Evolutionary conservation across 2,113 vertebrate genomes (phyloP).

Genomic region (Corvus moneduloides): DNA sequence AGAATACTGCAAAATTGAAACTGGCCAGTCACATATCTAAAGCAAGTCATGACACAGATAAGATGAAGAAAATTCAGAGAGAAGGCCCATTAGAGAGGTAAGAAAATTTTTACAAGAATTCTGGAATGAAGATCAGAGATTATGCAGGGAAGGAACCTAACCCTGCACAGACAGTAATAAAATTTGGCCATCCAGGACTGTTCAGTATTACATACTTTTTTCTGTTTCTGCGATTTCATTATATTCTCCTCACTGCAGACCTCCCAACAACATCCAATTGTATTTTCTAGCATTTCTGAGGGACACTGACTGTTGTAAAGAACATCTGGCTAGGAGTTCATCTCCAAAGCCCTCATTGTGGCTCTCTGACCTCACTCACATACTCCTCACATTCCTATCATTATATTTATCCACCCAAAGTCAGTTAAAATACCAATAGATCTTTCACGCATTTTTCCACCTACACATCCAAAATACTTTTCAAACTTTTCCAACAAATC

Average conservation of each 20-base stretch:
- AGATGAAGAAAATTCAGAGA: background rate
- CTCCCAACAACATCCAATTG: conserved; percentile 47
- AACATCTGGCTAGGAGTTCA: conserved; percentile 14
- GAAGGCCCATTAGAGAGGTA: background rate
- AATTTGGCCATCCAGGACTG: background rate
- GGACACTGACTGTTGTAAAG: background rate
- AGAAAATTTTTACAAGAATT: background rate
- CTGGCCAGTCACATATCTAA: background rate
- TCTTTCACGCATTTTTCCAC: background rate
- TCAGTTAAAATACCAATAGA: background rate
- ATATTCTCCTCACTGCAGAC: background rate
- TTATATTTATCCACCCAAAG: background rate
- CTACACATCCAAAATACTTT: background rate
- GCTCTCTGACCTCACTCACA: background rate
- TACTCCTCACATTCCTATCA: background rate
- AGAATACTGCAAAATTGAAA: background rate
- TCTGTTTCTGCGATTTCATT: background rate
- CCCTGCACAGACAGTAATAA: background rate
- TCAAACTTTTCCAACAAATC: background rate
- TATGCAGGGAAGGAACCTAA: background rate
- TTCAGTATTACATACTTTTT: background rate
- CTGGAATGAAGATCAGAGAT: background rate
- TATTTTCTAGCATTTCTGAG: conserved; percentile 3
- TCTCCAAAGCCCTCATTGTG: conserved; percentile 26
- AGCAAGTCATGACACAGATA: background rate